Evolutionary conservation across 2,113 vertebrate genomes (phyloP).

Genomic region (Mesembrinibis cayennensis): DNA sequence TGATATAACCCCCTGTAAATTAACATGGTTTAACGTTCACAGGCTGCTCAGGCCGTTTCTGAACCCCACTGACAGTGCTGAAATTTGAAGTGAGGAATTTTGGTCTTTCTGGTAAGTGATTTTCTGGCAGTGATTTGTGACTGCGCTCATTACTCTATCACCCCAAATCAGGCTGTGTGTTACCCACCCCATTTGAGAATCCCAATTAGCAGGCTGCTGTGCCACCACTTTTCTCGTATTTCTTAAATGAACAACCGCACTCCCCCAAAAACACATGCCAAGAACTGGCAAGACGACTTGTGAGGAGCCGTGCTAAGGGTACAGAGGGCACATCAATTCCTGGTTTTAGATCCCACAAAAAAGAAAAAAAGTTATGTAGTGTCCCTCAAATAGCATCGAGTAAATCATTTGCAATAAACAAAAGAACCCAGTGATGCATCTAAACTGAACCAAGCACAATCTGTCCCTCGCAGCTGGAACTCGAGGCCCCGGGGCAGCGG

Average conservation of each 20-base stretch:
- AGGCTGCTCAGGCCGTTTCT: neutral
- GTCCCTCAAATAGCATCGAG: neutral
- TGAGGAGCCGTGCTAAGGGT: too few relatives aligned
- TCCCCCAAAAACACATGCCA: neutral
- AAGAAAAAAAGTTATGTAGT: neutral
- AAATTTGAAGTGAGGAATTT: neutral
- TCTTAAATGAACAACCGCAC: neutral
- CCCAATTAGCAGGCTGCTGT: neutral
- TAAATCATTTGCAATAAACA: neutral
- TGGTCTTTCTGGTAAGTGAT: neutral
- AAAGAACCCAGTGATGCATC: neutral
- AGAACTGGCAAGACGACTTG: neutral
- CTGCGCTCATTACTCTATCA: too few relatives aligned
- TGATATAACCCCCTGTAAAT: neutral
- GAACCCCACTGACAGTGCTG: neutral
- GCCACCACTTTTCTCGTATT: neutral
- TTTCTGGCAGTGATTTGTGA: neutral
- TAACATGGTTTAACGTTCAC: neutral
- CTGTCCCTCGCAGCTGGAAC: neutral
- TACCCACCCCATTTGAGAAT: neutral
- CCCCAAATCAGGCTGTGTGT: neutral
- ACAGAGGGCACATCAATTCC: neutral
- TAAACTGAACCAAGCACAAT: neutral
- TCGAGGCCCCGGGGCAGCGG: rapidly evolving
- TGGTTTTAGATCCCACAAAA: neutral